Evolutionary conservation across 2,888 invertebrate species (phyloP).

Genomic region (Lepidonotus clava): DNA sequence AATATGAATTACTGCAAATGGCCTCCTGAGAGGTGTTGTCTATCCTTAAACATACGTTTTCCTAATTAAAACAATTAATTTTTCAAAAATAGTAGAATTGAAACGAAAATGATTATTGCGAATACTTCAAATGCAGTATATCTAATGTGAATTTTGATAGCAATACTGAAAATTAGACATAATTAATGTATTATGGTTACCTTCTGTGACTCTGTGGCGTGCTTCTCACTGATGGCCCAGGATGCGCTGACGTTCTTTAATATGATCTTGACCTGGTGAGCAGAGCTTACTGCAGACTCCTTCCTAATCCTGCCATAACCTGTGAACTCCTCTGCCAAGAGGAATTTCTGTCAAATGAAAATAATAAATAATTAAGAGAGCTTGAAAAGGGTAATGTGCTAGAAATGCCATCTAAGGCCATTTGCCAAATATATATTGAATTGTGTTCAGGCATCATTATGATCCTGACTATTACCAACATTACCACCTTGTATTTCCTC

Average conservation of each 20-base stretch:
- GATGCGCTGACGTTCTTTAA: slow-evolving; percentile 38
- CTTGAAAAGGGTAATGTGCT: no score
- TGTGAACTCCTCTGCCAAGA: slow-evolving; percentile 2
- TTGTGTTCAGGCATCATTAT: no score
- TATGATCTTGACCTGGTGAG: neutral
- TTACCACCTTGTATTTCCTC: no score
- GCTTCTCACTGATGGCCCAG: slow-evolving; percentile 32
- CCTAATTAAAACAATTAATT: neutral
- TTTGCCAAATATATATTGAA: no score
- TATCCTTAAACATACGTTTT: no score
- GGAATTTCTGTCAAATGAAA: slow-evolving; percentile 10
- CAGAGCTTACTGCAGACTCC: neutral
- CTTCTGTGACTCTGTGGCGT: neutral
- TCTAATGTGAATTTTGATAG: neutral
- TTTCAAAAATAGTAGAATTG: neutral
- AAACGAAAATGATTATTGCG: neutral
- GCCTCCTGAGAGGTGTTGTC: no score
- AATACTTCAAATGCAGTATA: neutral
- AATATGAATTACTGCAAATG: no score
- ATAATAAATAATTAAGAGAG: no score
- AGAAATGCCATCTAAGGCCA: no score
- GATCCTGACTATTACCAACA: no score
- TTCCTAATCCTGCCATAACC: neutral
- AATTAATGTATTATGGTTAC: neutral
- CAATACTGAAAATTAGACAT: no score